A percentile compares a stretch with the other conserved stretches of the same genome.
These are phyloP conservation scores for Oscheius onirici DNA, from an alignment of 2,888 invertebrate species.

Conservation along the genomic window DNA sequence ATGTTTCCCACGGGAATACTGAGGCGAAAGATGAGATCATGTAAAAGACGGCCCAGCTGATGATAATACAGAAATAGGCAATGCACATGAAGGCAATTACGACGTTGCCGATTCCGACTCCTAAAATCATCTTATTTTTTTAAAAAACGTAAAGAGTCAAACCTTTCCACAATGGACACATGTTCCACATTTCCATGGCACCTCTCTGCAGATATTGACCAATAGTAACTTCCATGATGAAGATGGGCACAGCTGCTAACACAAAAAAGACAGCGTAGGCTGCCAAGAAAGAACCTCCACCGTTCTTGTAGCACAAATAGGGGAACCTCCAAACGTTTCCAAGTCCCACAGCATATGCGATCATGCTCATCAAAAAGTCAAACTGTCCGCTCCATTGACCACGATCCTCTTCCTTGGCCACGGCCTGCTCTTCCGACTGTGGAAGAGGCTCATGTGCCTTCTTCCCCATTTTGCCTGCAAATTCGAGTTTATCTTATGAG, in stretches of 20 bases:
- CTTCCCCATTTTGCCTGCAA: slow-evolving; percentile 22
- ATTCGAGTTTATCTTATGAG: neutral
- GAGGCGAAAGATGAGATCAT: slow-evolving; percentile 67
- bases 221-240: slow-evolving; percentile 69
- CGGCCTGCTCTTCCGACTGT: slow-evolving; percentile 3
- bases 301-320: slow-evolving; percentile 71
- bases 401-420: slow-evolving; percentile 32
- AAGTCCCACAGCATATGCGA: slow-evolving; percentile 71
- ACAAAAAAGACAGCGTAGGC: slow-evolving; percentile 70
- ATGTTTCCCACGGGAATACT: slow-evolving; percentile 71
- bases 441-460: slow-evolving; percentile 29
- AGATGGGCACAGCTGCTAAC: slow-evolving; percentile 70
- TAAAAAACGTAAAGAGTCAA: neutral
- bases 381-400: slow-evolving; percentile 69
- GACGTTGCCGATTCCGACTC: slow-evolving; percentile 72
- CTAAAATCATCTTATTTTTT: slow-evolving; percentile 37
- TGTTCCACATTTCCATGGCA: slow-evolving; percentile 71
- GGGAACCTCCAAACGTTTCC: slow-evolving; percentile 72
- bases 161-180: slow-evolving; percentile 69
- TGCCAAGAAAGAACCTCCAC: slow-evolving; percentile 71
- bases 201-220: slow-evolving; percentile 71
- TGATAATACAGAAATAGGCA: slow-evolving; percentile 71
- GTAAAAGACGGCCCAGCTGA: slow-evolving; percentile 71
- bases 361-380: slow-evolving; percentile 71
- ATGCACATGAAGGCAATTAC: slow-evolving; percentile 71